phyloP scores from a whole-genome alignment of 30 jellyfish, hydroid and myxozoan genomes.

The Hydra vulgaris region DNA sequence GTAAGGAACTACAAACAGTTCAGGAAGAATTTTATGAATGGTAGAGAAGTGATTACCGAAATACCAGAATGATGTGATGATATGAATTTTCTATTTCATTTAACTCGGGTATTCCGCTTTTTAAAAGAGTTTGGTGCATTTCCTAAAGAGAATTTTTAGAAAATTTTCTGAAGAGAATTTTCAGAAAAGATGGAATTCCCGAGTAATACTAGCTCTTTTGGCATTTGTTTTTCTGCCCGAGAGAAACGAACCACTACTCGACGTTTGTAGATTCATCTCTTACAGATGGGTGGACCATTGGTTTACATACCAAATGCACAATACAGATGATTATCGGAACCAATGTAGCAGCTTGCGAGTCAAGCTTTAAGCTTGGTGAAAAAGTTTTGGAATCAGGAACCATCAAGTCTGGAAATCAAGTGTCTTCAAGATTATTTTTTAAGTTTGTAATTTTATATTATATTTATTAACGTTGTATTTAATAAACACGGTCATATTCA shows the following conservation, averaged over 20 bases:
- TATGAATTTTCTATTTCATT: not conserved
- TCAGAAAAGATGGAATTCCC: not conserved
- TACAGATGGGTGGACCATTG: not conserved
- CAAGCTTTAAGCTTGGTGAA: not conserved
- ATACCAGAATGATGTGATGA: not conserved
- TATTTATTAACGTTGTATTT: too few species aligned
- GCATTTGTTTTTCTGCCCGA: not conserved
- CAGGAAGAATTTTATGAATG: not conserved
- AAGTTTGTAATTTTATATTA: too few species aligned
- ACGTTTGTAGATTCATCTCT: not conserved
- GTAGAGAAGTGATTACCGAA: not conserved
- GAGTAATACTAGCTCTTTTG: not conserved
- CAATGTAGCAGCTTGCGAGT: not conserved
- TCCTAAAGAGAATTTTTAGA: not conserved
- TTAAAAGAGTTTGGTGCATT: not conserved
- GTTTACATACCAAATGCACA: not conserved
- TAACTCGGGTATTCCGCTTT: not conserved
- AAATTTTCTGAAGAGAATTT: not conserved
- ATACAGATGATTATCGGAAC: not conserved
- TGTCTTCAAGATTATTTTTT: too few species aligned
- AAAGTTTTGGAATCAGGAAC: not conserved
- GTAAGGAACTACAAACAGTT: not conserved
- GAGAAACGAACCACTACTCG: not conserved
- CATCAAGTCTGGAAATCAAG: not conserved
- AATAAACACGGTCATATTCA: too few species aligned